Percentiles rank a stretch among this genome's conserved stretches.
These are phyloP conservation scores for Gopherus flavomarginatus DNA, from an alignment of 2,113 vertebrate species.

Conservation along the genomic window DNA sequence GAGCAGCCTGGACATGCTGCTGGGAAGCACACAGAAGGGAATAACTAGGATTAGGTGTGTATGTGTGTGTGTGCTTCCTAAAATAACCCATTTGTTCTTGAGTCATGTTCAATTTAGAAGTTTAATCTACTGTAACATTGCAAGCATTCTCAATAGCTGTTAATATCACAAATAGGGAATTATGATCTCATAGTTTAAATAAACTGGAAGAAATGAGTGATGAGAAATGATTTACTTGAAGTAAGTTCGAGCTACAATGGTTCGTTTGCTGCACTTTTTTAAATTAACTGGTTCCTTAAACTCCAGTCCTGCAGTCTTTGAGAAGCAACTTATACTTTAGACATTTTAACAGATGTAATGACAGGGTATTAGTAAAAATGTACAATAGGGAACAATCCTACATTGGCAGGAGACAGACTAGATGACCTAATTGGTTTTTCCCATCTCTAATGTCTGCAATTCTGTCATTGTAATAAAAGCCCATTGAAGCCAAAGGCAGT, in stretches of 20 bases:
- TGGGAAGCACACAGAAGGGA: background rate
- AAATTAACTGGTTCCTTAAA: background rate
- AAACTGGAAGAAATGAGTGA: background rate
- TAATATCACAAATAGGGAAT: slow-evolving; percentile 37
- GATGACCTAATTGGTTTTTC: slow-evolving; percentile 64
- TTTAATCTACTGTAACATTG: slow-evolving; percentile 22
- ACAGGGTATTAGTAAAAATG: slow-evolving; percentile 8
- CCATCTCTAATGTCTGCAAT: slow-evolving; percentile 18
- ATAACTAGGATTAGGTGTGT: background rate
- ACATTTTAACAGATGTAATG: background rate
- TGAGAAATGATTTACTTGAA: background rate
- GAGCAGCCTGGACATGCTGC: background rate
- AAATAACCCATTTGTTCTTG: slow-evolving; percentile 3
- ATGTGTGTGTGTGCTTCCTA: background rate
- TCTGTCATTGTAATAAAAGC: slow-evolving; percentile 62
- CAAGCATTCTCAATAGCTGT: slow-evolving; percentile 27
- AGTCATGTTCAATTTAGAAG: background rate
- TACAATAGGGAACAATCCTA: slow-evolving; percentile 33
- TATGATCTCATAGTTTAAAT: background rate
- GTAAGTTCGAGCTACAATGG: background rate
- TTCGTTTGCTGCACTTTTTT: background rate
- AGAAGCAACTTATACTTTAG: background rate
- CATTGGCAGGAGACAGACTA: slow-evolving; percentile 25
- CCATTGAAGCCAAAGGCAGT: slow-evolving; percentile 10
- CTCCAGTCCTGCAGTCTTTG: background rate